A percentile compares a stretch with the other conserved stretches of the same genome.
phyloP scores from a whole-genome alignment of 2,797 vertebrate genomes.

The Sebastes flavidus region DNA sequence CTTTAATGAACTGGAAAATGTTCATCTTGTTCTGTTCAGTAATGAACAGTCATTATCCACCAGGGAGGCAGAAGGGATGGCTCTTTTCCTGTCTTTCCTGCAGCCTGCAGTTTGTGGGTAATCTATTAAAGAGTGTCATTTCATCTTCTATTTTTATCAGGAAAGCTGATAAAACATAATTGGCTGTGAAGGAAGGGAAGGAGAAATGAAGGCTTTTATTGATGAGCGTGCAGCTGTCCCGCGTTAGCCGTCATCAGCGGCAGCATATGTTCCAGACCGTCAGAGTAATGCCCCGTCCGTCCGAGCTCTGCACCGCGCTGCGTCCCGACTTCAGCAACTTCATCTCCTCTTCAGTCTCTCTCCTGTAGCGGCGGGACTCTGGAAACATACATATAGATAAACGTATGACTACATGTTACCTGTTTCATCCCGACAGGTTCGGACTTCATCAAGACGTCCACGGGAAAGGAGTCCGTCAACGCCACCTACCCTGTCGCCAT shows the following conservation, averaged over 20 bases:
- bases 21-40: conserved; percentile 97
- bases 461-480: conserved; percentile 95
- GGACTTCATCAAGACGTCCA: conserved; percentile 98
- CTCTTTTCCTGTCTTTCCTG: conserved; percentile 74
- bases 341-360: too few relatives aligned
- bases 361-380: rapidly evolving
- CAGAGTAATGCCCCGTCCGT: conserved; percentile 53
- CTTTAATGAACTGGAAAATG: conserved; percentile 99
- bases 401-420: not conserved
- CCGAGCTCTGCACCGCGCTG: not conserved
- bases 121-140: conserved; percentile 94
- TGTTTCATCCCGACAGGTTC: conserved; percentile 83
- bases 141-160: conserved; percentile 99
- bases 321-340: not conserved
- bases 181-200: conserved; percentile 71
- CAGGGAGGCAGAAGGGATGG: conserved; percentile 86
- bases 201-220: conserved; percentile 76
- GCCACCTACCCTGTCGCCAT: conserved; percentile 93
- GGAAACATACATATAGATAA: too few relatives aligned
- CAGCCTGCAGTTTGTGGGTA: conserved; percentile 92
- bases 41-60: conserved; percentile 97
- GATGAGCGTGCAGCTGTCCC: conserved; percentile 73
- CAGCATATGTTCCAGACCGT: conserved; percentile 72
- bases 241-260: conserved; percentile 54
- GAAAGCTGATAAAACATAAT: conserved; percentile 96